Conservation (phyloP, 1,140 invertebrate genomes). For the Agrilus planipennis region DNA sequence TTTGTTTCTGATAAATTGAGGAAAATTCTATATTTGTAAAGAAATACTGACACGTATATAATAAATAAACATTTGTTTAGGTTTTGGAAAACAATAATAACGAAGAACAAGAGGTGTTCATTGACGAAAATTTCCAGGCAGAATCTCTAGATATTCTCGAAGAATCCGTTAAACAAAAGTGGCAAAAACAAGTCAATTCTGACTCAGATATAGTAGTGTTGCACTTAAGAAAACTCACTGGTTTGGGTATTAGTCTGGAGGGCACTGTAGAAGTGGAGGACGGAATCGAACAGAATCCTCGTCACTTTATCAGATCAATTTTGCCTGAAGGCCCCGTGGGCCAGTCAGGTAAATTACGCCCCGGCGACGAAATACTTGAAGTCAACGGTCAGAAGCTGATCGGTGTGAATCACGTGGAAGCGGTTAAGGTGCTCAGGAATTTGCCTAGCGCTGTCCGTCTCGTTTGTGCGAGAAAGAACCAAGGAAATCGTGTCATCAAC, state of each 20-base stretch:
- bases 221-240: constrained; percentile 72
- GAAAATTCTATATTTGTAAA: too few relatives aligned
- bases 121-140: constrained; percentile 42
- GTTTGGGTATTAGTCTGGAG: constrained; percentile 83
- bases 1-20: too few relatives aligned
- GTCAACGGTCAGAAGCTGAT: constrained; percentile 80
- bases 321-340: constrained; percentile 81
- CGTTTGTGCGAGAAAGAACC: constrained; percentile 59
- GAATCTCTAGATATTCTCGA: constrained; percentile 40
- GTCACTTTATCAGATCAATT: constrained; percentile 79
- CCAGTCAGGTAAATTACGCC: constrained; percentile 59
- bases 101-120: constrained; percentile 41
- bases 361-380: constrained; percentile 83
- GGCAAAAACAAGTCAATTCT: constrained; percentile 57
- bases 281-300: constrained; percentile 67
- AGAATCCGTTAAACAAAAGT: constrained; percentile 48
- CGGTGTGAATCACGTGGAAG: constrained; percentile 78
- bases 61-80: too few relatives aligned
- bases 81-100: constrained; percentile 41
- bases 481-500: constrained; percentile 54
- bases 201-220: constrained; percentile 66
- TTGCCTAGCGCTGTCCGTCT: constrained; percentile 71
- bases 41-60: too few relatives aligned
- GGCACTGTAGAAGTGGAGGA: constrained; percentile 83
- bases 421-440: constrained; percentile 80